phyloP scores from a whole-genome alignment of 64 coral and sea anemone species.

The Hydrozoanthus tunicans region DNA sequence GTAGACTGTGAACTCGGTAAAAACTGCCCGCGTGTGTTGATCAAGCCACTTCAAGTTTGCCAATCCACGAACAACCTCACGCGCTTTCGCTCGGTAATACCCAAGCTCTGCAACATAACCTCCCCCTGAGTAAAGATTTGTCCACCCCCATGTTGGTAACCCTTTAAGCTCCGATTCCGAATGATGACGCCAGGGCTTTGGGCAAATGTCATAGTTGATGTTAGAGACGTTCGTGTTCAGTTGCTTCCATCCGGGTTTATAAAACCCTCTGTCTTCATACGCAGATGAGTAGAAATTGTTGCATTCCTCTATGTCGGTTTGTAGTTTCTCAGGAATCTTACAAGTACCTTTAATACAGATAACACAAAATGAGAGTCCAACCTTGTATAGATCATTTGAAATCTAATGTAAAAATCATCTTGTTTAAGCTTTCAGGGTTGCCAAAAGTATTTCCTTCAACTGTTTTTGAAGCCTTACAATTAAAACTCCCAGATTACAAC shows the following conservation, averaged over 20 bases:
- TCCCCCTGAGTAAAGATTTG: slow-evolving; percentile 73
- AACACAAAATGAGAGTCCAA: background rate
- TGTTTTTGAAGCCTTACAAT: too few relatives aligned
- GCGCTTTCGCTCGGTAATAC: slow-evolving; percentile 63
- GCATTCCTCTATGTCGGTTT: slow-evolving; percentile 5
- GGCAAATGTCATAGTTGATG: slow-evolving; percentile 54
- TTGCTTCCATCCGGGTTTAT: slow-evolving; percentile 78
- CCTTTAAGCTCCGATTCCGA: slow-evolving; percentile 52
- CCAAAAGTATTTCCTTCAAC: too few relatives aligned
- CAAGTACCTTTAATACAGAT: background rate
- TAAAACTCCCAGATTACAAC: too few relatives aligned
- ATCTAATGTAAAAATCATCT: too few relatives aligned
- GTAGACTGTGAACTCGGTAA: slow-evolving; percentile 69
- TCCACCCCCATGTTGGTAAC: slow-evolving; percentile 67
- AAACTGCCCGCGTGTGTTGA: slow-evolving; percentile 56
- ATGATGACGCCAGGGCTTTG: slow-evolving; percentile 75
- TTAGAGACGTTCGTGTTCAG: slow-evolving; percentile 48
- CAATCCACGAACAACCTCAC: slow-evolving; percentile 59
- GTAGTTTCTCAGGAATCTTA: background rate
- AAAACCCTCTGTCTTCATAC: slow-evolving; percentile 67
- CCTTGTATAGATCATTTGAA: background rate
- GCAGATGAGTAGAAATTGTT: slow-evolving; percentile 42
- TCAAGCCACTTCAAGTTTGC: slow-evolving; percentile 64
- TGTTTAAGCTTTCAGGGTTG: too few relatives aligned
- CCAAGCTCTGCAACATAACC: slow-evolving; percentile 91